Base-by-base conservation (phyloP, 1,140 invertebrate species). In the Papilio glaucus region DNA sequence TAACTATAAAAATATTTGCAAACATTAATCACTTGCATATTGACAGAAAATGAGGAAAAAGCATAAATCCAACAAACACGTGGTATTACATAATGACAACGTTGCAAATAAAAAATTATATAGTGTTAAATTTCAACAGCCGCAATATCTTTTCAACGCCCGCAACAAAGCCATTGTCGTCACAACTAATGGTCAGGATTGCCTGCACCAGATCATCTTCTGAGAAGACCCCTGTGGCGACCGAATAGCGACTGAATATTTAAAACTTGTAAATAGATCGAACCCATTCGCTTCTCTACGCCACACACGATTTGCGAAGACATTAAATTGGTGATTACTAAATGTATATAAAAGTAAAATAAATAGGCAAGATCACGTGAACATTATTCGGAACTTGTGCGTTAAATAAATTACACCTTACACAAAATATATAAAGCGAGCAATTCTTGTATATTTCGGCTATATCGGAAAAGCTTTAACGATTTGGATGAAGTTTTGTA, bases 121-220 rank as follows among this genome's bases (percentile, higher is more conserved):
- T 75, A 74, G 78, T 79, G 63, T 85, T 63, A 29, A 42, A 69
- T 53, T 49, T 76, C 69, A 78, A 78, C 79, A 82, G 69, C 9
- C n/a, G n/a, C n/a, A n/a, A 42, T 39, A 60, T 75, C 78, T 80
- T 82, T 82, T 82, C 77, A 83, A 76, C 79, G 71, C 78, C 62
- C 76, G 77, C 78, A 77, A 83, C 79, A 83, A 78, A 53, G 42
- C 72, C 62, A 74, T 84, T 83, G 79, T 85, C 70, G 39, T 41
- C 69, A 75, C 82, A 83, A 90, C 88, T 88, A 85, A 88, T 90
- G 84, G 80, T 74, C 38, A 77, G 73, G 78, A 79, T 53, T 81
- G 78, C 73, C 41, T 68, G 74, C 77, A n/a, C n/a, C n/a, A 79
- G 79, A 77, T 73, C 38, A 63, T 74, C 78, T 82, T 78, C 68